These are phyloP conservation scores for Spondyliosoma cantharus DNA, from an alignment of 2,797 vertebrate genomes.

Conservation along the genomic window DNA sequence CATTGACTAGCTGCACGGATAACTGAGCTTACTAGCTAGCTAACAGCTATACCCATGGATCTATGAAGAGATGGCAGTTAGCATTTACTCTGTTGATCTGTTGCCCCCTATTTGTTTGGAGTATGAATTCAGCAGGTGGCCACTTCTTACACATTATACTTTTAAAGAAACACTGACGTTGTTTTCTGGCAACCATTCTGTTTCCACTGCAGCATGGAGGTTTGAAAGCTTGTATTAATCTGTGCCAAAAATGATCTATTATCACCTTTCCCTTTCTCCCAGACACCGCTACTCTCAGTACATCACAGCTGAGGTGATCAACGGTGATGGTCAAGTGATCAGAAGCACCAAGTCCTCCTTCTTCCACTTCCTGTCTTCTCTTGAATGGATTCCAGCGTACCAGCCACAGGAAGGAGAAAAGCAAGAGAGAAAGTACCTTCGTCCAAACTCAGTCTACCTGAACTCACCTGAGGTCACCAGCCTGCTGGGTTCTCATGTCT, in stretches of 20 bases:
- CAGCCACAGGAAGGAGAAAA: slow-evolving; percentile 44
- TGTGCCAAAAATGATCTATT: no score
- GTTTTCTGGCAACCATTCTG: not conserved
- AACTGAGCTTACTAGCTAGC: no score
- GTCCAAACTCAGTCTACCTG: slow-evolving; percentile 79
- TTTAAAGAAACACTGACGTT: not conserved
- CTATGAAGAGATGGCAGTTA: no score
- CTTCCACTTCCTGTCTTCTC: slow-evolving; percentile 70
- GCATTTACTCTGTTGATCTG: no score
- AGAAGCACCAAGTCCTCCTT: slow-evolving; percentile 82
- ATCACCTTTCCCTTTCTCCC: slow-evolving; percentile 35
- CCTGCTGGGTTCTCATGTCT: slow-evolving; percentile 82
- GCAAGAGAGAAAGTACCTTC: slow-evolving; percentile 62
- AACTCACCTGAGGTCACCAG: slow-evolving; percentile 67
- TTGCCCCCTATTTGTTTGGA: no score
- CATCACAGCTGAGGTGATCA: slow-evolving; percentile 77
- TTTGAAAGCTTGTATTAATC: not conserved
- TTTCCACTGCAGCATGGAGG: not conserved
- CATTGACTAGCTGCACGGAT: no score
- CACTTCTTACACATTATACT: no score
- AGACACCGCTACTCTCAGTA: slow-evolving; percentile 85
- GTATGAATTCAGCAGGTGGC: no score
- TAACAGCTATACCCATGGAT: no score
- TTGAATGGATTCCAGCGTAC: slow-evolving; percentile 82
- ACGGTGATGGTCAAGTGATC: slow-evolving; percentile 67